These are phyloP conservation scores for Myripristis murdjan DNA, from an alignment of 2,797 vertebrate genomes.

Conservation along the genomic window DNA sequence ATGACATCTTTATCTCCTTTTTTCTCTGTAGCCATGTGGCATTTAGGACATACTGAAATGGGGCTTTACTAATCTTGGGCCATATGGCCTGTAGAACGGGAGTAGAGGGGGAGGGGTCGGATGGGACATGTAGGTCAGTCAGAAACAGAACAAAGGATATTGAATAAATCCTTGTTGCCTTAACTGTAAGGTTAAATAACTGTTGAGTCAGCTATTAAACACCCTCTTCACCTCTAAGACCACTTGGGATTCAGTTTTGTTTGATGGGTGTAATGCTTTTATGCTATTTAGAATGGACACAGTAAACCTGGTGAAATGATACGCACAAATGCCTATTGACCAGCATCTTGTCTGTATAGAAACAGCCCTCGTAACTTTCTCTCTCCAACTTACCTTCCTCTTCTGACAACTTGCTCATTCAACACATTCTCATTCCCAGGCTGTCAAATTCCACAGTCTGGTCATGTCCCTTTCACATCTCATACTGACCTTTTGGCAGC, in stretches of 20 bases:
- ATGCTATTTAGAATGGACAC: neutral
- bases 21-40: constrained; percentile 38
- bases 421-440: too few relatives aligned
- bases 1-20: neutral
- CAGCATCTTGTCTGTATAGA: constrained; percentile 19
- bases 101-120: constrained; percentile 43
- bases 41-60: constrained; percentile 55
- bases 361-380: neutral
- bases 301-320: neutral
- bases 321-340: neutral
- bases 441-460: too few relatives aligned
- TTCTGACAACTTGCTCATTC: neutral
- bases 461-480: too few relatives aligned
- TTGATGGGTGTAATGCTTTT: neutral
- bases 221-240: neutral
- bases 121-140: constrained; percentile 67
- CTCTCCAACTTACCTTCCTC: too few relatives aligned
- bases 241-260: neutral
- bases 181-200: constrained; percentile 14
- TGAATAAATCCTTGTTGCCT: constrained; percentile 49
- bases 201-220: neutral
- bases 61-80: constrained; percentile 74
- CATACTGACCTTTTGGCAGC: too few relatives aligned
- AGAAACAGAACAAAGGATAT: constrained; percentile 60
- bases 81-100: constrained; percentile 72